phyloP scores from a whole-genome alignment of 2,113 vertebrate species.

The Hymenochirus boettgeri region DNA sequence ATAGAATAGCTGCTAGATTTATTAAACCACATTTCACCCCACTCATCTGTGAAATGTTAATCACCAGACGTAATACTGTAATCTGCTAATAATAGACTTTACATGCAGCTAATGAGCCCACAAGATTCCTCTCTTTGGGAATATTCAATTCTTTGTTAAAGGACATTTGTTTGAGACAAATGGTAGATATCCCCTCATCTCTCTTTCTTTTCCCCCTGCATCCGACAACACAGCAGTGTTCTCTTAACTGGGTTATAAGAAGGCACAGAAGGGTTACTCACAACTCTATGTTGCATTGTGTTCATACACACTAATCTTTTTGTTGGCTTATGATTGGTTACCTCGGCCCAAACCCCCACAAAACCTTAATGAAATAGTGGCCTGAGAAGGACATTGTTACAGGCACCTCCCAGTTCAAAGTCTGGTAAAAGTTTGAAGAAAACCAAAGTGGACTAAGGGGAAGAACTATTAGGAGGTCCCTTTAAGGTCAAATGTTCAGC shows the following conservation, averaged over 20 bases:
- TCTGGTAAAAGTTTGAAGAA: conserved; percentile 35
- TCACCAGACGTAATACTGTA: conserved; percentile 33
- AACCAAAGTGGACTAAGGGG: conserved; percentile 16
- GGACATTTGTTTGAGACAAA: conserved; percentile 45
- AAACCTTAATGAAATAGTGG: conserved; percentile 47
- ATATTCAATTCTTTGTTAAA: conserved; percentile 50
- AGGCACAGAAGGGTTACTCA: conserved; percentile 58
- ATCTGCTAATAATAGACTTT: conserved; percentile 40
- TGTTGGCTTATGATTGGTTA: conserved; percentile 54
- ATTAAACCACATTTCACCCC: conserved; percentile 20
- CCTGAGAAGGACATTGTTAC: conserved; percentile 48
- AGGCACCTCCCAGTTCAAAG: conserved; percentile 55
- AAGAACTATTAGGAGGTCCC: conserved; percentile 28
- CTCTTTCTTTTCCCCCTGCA: conserved; percentile 31
- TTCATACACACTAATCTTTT: conserved; percentile 57
- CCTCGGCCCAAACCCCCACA: conserved; percentile 50
- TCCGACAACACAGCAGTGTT: conserved; percentile 44
- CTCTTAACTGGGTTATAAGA: conserved; percentile 47
- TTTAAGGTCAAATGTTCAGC: conserved; percentile 25
- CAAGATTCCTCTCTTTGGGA: conserved; percentile 39
- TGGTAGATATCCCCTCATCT: conserved; percentile 22
- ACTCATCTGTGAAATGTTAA: conserved; percentile 32
- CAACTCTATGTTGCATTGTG: conserved; percentile 47
- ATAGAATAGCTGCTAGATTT: background rate
- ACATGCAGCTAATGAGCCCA: conserved; percentile 18